A percentile compares a stretch with the other conserved stretches of the same genome.
Evolutionary conservation across 2,113 vertebrate species (phyloP).

Genomic region (Cyphomyrus plagiostoma): DNA sequence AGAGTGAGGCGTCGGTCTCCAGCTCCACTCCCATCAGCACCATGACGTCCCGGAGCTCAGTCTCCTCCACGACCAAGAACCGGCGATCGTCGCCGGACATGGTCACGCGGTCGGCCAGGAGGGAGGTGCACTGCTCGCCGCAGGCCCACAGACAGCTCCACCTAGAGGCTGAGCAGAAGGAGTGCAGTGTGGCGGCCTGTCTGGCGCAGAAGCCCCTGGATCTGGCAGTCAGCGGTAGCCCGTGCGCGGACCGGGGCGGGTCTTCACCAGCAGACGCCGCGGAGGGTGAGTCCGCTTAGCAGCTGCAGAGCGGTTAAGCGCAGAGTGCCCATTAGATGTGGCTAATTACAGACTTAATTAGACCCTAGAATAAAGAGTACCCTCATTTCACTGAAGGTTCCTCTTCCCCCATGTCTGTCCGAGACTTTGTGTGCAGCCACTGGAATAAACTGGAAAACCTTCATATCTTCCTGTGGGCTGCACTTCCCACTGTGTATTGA

Average conservation of each 20-base stretch:
- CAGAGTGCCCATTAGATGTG: background rate
- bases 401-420: background rate
- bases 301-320: background rate
- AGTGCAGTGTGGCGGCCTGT: slow-evolving; percentile 31
- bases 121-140: slow-evolving; percentile 55
- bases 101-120: slow-evolving; percentile 57
- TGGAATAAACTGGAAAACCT: background rate
- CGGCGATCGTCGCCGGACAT: slow-evolving; percentile 72
- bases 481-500: background rate
- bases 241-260: slow-evolving; percentile 36
- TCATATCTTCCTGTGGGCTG: background rate
- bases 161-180: slow-evolving; percentile 24
- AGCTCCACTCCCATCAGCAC: slow-evolving; percentile 70
- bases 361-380: slow-evolving; percentile 3
- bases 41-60: slow-evolving; percentile 60
- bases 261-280: background rate
- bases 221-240: slow-evolving; percentile 32
- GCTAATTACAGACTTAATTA: slow-evolving; percentile 4
- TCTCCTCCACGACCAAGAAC: slow-evolving; percentile 67
- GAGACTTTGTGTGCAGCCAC: background rate
- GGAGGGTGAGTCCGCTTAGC: slow-evolving; percentile 16
- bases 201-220: slow-evolving; percentile 38
- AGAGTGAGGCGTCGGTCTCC: slow-evolving; percentile 64
- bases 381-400: background rate
- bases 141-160: slow-evolving; percentile 56